phyloP scores from a whole-genome alignment of 1,140 invertebrate genomes.

The Neodiprion pinetum region DNA sequence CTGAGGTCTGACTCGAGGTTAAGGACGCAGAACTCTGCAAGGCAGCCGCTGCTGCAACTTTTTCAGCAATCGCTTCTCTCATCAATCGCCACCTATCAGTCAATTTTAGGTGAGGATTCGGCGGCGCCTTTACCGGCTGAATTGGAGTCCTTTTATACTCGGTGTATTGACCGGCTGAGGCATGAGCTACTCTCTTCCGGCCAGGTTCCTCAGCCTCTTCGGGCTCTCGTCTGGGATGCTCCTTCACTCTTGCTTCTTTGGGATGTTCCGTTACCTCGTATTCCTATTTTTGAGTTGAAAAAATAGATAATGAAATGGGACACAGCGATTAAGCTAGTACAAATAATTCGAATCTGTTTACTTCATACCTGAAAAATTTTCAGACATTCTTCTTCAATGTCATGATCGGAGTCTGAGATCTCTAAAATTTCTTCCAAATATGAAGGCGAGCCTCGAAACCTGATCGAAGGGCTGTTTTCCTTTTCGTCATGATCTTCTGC shows the following conservation, averaged over 20 bases:
- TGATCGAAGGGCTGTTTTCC: conserved; percentile 24
- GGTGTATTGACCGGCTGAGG: conserved; percentile 43
- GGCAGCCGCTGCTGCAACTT: conserved; percentile 29
- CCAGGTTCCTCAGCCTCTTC: conserved; percentile 49
- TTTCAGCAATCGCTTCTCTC: conserved; percentile 46
- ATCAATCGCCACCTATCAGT: conserved; percentile 56
- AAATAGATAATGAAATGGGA: conserved; percentile 4
- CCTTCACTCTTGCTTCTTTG: conserved; percentile 36
- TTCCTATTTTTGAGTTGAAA: conserved; percentile 41
- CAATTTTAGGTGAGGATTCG: conserved; percentile 54
- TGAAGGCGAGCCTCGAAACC: conserved; percentile 23
- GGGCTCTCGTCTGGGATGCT: conserved; percentile 35
- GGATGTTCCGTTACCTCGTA: conserved; percentile 52
- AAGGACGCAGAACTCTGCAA: not conserved
- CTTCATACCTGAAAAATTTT: conserved; percentile 72
- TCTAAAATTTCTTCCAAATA: conserved; percentile 46
- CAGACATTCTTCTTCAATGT: conserved; percentile 74
- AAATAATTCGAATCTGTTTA: conserved; percentile 14
- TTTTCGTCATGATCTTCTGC: conserved; percentile 39
- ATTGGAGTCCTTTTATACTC: conserved; percentile 36
- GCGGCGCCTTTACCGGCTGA: conserved; percentile 43
- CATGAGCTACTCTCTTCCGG: conserved; percentile 54
- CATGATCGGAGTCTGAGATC: conserved; percentile 62
- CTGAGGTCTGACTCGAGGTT: conserved; percentile 13
- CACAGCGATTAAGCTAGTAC: not conserved